These are phyloP conservation scores for Macrotis lagotis DNA, from an alignment of 2,113 vertebrate species.

Conservation along the genomic window DNA sequence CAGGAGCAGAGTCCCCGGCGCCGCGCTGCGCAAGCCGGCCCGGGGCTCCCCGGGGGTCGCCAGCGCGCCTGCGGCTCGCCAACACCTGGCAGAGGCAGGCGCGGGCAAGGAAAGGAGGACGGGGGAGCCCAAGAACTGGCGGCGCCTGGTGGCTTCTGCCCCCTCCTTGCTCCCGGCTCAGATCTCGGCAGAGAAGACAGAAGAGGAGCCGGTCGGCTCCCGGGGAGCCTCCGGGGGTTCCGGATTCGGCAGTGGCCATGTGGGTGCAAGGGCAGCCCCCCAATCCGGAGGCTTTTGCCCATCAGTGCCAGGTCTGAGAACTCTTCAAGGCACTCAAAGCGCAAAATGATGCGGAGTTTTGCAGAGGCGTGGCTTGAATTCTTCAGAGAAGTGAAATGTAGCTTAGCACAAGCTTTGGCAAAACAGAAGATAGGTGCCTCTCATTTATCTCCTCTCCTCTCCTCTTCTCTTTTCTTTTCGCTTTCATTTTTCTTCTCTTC, in stretches of 20 bases:
- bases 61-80: conserved; percentile 7
- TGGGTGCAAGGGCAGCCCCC: conserved; percentile 81
- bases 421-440: conserved; percentile 3
- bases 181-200: conserved; percentile 17
- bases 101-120: not conserved
- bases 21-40: not conserved
- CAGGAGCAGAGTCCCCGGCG: conserved; percentile 39
- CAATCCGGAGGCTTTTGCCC: conserved; percentile 71
- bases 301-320: conserved; percentile 72
- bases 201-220: too few relatives aligned
- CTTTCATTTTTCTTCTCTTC: not conserved
- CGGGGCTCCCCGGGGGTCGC: too few relatives aligned
- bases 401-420: conserved; percentile 44
- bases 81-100: not conserved
- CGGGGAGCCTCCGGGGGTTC: conserved; percentile 59
- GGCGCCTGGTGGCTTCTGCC: not conserved
- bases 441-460: not conserved
- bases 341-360: conserved; percentile 74
- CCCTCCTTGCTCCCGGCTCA: not conserved
- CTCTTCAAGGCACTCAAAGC: conserved; percentile 81
- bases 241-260: conserved; percentile 65
- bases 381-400: conserved; percentile 61
- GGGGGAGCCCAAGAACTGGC: not conserved
- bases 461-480: not conserved
- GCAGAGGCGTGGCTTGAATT: conserved; percentile 66